phyloP scores from a whole-genome alignment of 1,140 invertebrate genomes.

The Diuraphis noxia region DNA sequence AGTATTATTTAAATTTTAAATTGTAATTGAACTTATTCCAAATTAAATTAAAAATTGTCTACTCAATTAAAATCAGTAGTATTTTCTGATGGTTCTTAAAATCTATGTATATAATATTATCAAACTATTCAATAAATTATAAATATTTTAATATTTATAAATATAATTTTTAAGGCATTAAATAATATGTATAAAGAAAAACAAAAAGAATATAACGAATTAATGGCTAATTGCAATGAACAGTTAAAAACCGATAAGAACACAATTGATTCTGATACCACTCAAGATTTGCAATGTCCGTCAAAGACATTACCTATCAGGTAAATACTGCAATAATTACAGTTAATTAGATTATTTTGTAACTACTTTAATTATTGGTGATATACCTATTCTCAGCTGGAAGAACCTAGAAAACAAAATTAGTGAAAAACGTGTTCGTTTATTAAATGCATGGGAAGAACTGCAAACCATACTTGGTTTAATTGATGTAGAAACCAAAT shows the following conservation, averaged over 20 bases:
- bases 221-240: not conserved
- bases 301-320: slow-evolving; percentile 17
- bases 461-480: not conserved
- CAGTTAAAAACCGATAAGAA: not conserved
- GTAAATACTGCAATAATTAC: not conserved
- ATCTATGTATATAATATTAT: no score
- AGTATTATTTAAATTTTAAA: slow-evolving; percentile 33
- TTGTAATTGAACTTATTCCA: not conserved
- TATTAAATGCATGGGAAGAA: slow-evolving; percentile 11
- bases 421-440: not conserved
- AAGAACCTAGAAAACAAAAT: slow-evolving; percentile 32
- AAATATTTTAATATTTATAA: not conserved
- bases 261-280: not conserved
- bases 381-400: slow-evolving; percentile 2
- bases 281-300: not conserved
- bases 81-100: not conserved
- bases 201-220: not conserved
- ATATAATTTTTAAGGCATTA: slow-evolving; percentile 21
- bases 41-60: not conserved
- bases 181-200: slow-evolving; percentile 20
- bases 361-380: not conserved
- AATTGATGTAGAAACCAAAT: slow-evolving; percentile 10
- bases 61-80: not conserved
- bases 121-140: not conserved
- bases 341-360: not conserved